Percentiles rank a stretch among this genome's conserved stretches.
phyloP scores from a whole-genome alignment of 2,797 vertebrate species.

The Melanotaenia trifasciata region DNA sequence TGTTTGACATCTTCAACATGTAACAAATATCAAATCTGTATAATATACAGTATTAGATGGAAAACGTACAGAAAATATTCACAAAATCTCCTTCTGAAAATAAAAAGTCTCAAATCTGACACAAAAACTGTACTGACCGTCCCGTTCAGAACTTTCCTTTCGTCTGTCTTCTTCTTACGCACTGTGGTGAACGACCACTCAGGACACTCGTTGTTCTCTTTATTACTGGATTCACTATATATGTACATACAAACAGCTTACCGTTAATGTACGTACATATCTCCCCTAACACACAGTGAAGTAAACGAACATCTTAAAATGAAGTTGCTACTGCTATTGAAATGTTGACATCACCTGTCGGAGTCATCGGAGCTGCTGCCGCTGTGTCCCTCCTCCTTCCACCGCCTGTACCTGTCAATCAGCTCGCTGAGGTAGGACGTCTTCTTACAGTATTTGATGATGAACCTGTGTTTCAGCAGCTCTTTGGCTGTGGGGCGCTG shows the following conservation, averaged over 20 bases:
- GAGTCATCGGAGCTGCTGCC: constrained; percentile 92
- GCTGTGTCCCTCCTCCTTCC: constrained; percentile 91
- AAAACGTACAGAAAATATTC: too few relatives aligned
- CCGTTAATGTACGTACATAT: neutral
- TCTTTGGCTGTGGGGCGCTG: constrained; percentile 95
- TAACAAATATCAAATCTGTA: neutral
- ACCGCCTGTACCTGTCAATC: constrained; percentile 91
- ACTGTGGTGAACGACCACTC: constrained; percentile 93
- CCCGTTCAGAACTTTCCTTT: constrained; percentile 89
- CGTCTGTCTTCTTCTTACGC: constrained; percentile 89
- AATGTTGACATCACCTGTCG: constrained; percentile 77
- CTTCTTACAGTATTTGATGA: constrained; percentile 92
- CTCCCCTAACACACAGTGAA: neutral
- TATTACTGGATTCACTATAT: constrained; percentile 89
- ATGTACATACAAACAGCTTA: constrained; percentile 53
- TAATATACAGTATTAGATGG: too few relatives aligned
- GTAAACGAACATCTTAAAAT: neutral
- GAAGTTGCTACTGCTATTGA: neutral
- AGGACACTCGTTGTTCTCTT: constrained; percentile 87
- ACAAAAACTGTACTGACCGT: constrained; percentile 77
- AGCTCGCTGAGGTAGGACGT: constrained; percentile 94
- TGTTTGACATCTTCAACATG: neutral
- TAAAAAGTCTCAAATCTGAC: neutral
- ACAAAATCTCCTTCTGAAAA: neutral
- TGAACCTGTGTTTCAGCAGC: constrained; percentile 95